These are phyloP conservation scores for Tetrax tetrax DNA, from an alignment of 2,113 vertebrate species.

Conservation along the genomic window DNA sequence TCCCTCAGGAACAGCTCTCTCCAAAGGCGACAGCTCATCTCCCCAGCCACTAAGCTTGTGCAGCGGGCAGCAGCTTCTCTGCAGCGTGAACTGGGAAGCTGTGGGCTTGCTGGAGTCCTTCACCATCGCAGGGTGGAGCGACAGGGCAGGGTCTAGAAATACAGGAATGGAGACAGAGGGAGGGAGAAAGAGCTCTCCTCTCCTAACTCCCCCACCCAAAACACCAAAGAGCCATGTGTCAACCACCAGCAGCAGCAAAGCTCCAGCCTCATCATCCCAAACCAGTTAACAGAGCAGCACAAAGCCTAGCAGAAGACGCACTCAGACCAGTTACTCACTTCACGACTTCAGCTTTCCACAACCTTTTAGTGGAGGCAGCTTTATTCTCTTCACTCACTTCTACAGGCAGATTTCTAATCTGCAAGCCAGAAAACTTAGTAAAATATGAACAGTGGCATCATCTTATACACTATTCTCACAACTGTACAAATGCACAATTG, in stretches of 20 bases:
- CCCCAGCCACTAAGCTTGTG: background rate
- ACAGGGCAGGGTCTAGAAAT: background rate
- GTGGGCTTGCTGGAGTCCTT: background rate
- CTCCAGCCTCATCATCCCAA: background rate
- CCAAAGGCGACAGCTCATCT: background rate
- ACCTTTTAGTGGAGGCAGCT: background rate
- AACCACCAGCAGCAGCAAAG: background rate
- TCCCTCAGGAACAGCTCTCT: background rate
- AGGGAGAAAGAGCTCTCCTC: background rate
- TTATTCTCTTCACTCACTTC: background rate
- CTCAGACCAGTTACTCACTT: background rate
- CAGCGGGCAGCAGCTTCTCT: background rate
- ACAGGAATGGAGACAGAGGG: background rate
- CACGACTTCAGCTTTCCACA: background rate
- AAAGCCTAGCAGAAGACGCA: background rate
- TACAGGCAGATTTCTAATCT: background rate
- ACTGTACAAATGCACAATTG: background rate
- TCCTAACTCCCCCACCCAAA: background rate
- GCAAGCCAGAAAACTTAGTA: background rate
- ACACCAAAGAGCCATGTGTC: accelerated
- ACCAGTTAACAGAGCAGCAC: background rate
- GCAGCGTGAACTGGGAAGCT: accelerated
- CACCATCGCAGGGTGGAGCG: background rate
- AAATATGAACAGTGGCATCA: background rate
- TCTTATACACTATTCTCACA: background rate